Evolutionary conservation across 1,140 invertebrate genomes (phyloP).

Genomic region (Lepidurus arcticus): DNA sequence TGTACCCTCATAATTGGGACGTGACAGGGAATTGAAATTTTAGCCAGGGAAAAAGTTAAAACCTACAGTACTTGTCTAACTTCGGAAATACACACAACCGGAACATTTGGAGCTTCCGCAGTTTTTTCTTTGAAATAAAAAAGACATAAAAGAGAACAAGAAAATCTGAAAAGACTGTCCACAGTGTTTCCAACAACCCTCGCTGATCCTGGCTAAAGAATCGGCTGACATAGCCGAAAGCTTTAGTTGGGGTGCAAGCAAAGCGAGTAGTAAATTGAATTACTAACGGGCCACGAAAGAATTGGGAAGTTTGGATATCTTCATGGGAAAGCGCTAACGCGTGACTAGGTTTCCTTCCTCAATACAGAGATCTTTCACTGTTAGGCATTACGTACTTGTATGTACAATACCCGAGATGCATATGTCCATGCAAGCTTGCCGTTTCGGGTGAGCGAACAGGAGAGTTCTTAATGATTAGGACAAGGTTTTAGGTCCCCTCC

Average conservation of each 20-base stretch:
- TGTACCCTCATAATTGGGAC: constrained; percentile 2
- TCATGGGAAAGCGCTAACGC: neutral
- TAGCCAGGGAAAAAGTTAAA: neutral
- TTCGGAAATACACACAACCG: neutral
- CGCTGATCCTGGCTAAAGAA: neutral
- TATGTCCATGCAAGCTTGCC: no score
- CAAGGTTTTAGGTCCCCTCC: no score
- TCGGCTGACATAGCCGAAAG: neutral
- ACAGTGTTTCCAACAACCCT: no score
- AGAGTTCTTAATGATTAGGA: no score
- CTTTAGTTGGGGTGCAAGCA: neutral
- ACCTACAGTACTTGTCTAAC: neutral
- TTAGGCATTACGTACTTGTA: no score
- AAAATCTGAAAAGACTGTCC: no score
- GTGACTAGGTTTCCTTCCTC: neutral
- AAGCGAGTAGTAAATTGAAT: neutral
- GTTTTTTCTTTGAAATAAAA: no score
- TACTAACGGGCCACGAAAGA: neutral
- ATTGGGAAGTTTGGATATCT: neutral
- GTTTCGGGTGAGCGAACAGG: no score
- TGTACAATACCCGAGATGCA: no score
- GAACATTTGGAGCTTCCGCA: no score
- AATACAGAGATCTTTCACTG: no score
- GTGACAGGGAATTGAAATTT: constrained; percentile 11
- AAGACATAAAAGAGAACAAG: no score